Base-by-base conservation (phyloP, 2,113 vertebrate species). In the Scophthalmus maximus region DNA sequence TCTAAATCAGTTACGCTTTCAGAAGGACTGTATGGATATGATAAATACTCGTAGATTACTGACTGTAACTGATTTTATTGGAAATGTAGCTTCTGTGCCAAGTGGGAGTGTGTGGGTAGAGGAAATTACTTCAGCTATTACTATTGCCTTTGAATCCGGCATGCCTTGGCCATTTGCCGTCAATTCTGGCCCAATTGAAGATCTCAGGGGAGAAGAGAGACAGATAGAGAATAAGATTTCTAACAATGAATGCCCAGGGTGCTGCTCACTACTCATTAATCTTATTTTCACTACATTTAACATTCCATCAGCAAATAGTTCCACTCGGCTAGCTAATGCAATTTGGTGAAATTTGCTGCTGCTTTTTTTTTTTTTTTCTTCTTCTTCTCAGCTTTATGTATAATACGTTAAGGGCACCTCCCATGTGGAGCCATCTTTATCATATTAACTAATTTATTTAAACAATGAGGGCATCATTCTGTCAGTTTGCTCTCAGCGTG, bases 241-340 rank as follows among this genome's bases (percentile, higher is more conserved):
- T 51, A 79, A 83, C 87, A 84, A 87, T 68, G 72, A 82, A 44
- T n/a, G 76, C 83, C 73, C 71, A 78, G 65, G 66, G 82, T 89
- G 79, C 85, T 60, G 68, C 65, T 72, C 52, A 30, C 68, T 86
- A 47, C 86, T 90, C 90, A 90, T 93, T 93, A 82, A 88, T 93
- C 86, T 89, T 91, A 79, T 92, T 92, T 92, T 89, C 81, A 84
- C 77, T 82, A 81, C 81, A 93, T 91, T 92, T 93, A 90, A 86
- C 76, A 80, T 91, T 86, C 65, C 86, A 89, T 92, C 87, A 90
- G 89, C 84, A 87, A 84, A 88, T 67, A 79, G 83, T 78, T 88
- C 69, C 89, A 89, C 85, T 92, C 84, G 76, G 57, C 83, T 84
- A 79, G 70, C 82, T 88, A 91, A 92, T 87, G 81, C 77, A 91